Conservation (phyloP, 2,888 invertebrate species). For the Belgica antarctica region DNA sequence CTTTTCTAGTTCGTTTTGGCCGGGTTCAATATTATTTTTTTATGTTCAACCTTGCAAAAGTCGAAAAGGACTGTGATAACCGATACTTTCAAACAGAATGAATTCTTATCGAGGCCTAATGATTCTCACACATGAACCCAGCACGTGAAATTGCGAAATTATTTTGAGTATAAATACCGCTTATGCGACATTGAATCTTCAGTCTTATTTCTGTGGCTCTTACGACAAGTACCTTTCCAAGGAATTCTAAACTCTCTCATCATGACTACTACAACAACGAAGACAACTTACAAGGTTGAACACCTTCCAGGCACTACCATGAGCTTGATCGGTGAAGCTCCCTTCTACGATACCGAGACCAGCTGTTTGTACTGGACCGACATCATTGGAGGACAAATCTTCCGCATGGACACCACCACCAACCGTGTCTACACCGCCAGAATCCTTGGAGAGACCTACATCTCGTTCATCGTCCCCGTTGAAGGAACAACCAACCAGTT, state of each 20-base stretch:
- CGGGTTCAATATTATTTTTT: too few relatives aligned
- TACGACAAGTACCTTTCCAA: constrained; percentile 6
- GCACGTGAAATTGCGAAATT: background rate
- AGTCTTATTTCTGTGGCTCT: constrained; percentile 26
- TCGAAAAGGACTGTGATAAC: too few relatives aligned
- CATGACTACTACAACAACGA: background rate
- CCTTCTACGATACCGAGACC: background rate
- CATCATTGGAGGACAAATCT: constrained; percentile 27
- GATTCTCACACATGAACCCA: background rate
- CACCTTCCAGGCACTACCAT: background rate
- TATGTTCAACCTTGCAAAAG: too few relatives aligned
- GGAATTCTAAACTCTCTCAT: constrained; percentile 10
- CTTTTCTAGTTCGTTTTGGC: too few relatives aligned
- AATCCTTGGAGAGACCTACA: constrained; percentile 11
- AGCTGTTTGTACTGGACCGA: constrained; percentile 20
- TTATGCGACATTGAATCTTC: background rate
- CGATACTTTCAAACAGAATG: too few relatives aligned
- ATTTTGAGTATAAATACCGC: background rate
- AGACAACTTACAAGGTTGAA: constrained; percentile 25
- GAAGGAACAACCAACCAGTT: constrained; percentile 3
- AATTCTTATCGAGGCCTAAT: too few relatives aligned
- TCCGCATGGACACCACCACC: constrained; percentile 15
- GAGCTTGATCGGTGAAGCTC: constrained; percentile 5
- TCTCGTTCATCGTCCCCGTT: constrained; percentile 31
- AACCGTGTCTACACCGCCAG: background rate